A percentile compares a stretch with the other conserved stretches of the same genome.
These are phyloP conservation scores for Digitonthophagus gazella DNA, from an alignment of 2,888 invertebrate species.

Conservation along the genomic window DNA sequence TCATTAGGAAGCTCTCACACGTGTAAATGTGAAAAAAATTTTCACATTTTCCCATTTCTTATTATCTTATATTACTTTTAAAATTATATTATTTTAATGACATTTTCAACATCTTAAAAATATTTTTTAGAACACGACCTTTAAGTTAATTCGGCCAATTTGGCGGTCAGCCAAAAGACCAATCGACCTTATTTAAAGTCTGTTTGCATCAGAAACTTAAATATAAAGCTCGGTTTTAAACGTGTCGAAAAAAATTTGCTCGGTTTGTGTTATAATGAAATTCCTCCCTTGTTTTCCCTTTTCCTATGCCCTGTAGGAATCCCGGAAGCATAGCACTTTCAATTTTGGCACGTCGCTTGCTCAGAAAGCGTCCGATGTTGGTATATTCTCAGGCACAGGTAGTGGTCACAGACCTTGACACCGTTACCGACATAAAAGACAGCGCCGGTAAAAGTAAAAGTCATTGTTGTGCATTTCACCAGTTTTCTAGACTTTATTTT, in stretches of 20 bases:
- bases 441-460: neutral
- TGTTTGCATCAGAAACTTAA: neutral
- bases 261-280: neutral
- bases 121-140: neutral
- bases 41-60: neutral
- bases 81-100: neutral
- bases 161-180: constrained; percentile 2
- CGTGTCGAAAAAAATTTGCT: neutral
- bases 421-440: neutral
- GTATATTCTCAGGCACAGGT: neutral
- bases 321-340: neutral
- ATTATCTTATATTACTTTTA: neutral
- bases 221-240: neutral
- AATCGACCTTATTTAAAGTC: constrained; percentile 13
- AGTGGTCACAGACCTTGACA: neutral
- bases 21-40: neutral
- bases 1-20: neutral
- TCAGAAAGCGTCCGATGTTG: neutral
- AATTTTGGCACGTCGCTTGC: neutral
- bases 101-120: neutral
- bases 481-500: too few relatives aligned
- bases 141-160: constrained; percentile 7
- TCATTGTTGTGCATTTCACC: neutral
- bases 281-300: neutral
- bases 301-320: neutral